Evolutionary conservation across 2,888 invertebrate genomes (phyloP).

Genomic region (Rhaphigaster nebulosa): DNA sequence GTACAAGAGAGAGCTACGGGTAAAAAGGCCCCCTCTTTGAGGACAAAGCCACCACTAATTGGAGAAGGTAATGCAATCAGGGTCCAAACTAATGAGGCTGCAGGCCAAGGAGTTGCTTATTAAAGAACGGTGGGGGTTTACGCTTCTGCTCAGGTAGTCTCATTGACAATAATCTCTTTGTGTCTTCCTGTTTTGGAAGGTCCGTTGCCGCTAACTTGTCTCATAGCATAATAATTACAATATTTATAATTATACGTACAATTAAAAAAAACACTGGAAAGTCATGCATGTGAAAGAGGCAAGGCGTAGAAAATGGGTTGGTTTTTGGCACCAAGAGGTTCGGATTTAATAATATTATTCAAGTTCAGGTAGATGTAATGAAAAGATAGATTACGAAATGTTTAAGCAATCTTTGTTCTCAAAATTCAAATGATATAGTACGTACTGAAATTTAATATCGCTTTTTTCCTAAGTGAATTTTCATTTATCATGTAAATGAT

Average conservation of each 20-base stretch:
- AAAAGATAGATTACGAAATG: too few species aligned
- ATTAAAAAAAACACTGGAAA: not conserved
- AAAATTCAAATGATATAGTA: too few species aligned
- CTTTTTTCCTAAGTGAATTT: too few species aligned
- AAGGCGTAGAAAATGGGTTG: not conserved
- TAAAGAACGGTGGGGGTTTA: not conserved
- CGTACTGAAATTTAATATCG: too few species aligned
- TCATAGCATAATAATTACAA: not conserved
- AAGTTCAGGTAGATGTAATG: too few species aligned
- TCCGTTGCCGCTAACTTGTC: not conserved
- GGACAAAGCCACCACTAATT: slow-evolving; percentile 48
- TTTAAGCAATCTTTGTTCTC: too few species aligned
- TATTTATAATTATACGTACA: not conserved
- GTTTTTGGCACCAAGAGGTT: too few species aligned
- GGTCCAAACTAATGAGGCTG: slow-evolving; percentile 41
- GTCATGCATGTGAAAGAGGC: too few species aligned
- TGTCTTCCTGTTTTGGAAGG: not conserved
- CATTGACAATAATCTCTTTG: slow-evolving; percentile 33
- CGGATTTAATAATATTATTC: too few species aligned
- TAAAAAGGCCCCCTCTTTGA: not conserved
- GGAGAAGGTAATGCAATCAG: slow-evolving; percentile 43
- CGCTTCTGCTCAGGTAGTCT: not conserved
- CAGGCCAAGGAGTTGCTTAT: slow-evolving; percentile 37
- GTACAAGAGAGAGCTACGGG: not conserved
- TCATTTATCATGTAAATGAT: too few species aligned